Evolutionary conservation across 2,888 invertebrate genomes (phyloP), one percentile per base, ranked within the genome.

Genomic region (Sussaba pulchella): DNA sequence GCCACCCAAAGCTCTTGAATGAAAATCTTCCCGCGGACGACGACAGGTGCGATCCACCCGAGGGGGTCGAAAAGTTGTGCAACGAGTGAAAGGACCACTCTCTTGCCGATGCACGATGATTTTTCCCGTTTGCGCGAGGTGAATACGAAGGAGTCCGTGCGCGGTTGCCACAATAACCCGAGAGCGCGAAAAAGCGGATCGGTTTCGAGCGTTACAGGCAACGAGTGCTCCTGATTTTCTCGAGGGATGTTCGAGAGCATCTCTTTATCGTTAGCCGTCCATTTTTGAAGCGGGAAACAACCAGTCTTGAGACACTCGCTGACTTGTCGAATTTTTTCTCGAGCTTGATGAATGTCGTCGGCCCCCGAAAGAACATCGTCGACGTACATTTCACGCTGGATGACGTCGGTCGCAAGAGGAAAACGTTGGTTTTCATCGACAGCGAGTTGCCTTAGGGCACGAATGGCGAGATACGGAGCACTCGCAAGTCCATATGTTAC

Each of bases 11-110:
- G 31, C 2, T 45, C 54, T 24, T 74, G 73, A 1, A 57, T 64
- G 9, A 47, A 19, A 5, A 66, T 74, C 39, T 74, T 57, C 12
- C 66, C 78, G 19, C 50, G 66, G 1, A 59, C 67, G 0, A 59
- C 47, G 1, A 63, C 69, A 1, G 79, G 72, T 3, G 63, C 63
- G 14, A 79, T 45, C 73, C 78, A 79, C 1, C 71, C 81, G 17
- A 81, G 75, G 10, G 74, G 82, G 47, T 82, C 82, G 54, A 75
- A 78, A 0, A 82, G 59, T 59, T 71, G 63, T 1, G 75, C 70
- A 3, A 59, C 59, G 24, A 52, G 31, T n/a, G 81, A 70, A 3
- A 78, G 31, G 1, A 71, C 5, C 21, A 6, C 10, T 10, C 72
- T 17, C 31, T 52, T 63, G 3, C n/a, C 43, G 0, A 41, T 8